Percentiles rank a stretch among this genome's conserved stretches.
Conservation (phyloP, 2,113 vertebrate species). For the Chauna torquata region DNA sequence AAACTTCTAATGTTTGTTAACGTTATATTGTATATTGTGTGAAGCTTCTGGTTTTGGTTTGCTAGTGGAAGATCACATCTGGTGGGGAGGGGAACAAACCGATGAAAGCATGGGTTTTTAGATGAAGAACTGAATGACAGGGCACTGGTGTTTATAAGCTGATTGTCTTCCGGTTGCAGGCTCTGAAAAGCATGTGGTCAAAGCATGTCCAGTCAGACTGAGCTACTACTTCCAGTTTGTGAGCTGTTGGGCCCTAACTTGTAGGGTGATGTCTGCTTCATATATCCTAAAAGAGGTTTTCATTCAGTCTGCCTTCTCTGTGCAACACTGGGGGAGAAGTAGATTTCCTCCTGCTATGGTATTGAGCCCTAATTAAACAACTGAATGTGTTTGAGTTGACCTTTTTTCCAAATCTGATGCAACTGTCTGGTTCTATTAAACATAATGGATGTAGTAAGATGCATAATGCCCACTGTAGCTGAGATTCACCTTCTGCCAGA, state of each 20-base stretch:
- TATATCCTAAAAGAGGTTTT: not conserved
- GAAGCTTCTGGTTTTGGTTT: not conserved
- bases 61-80: not conserved
- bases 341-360: not conserved
- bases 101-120: not conserved
- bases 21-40: not conserved
- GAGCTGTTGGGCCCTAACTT: not conserved
- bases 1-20: not conserved
- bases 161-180: not conserved
- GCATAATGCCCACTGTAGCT: not conserved
- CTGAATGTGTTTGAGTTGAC: not conserved
- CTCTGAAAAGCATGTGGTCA: not conserved
- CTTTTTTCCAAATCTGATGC: not conserved
- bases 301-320: not conserved
- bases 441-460: not conserved
- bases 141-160: not conserved
- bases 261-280: not conserved
- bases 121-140: not conserved
- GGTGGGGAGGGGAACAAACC: not conserved
- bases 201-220: not conserved
- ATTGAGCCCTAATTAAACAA: not conserved
- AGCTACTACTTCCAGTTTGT: not conserved
- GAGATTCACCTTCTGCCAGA: constrained; percentile 7
- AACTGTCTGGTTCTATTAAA: not conserved
- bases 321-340: not conserved